Evolutionary conservation across 1,140 invertebrate genomes (phyloP).

Genomic region (Eurosta solidaginis): DNA sequence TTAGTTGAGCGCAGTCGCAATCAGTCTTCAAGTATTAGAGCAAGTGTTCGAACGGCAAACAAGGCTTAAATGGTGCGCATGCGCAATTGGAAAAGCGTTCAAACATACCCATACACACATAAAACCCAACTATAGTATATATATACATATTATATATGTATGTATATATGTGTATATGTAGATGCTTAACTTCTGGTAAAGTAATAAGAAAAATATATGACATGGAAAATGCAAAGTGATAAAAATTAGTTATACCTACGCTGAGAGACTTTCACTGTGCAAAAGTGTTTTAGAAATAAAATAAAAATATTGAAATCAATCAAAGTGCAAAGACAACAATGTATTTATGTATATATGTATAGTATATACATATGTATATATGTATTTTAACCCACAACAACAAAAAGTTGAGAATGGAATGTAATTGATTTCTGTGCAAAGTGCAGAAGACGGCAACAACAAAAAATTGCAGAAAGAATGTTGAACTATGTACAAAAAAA

Average conservation of each 20-base stretch:
- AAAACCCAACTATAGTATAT: neutral
- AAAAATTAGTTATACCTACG: neutral
- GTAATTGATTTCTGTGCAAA: neutral
- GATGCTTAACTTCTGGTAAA: neutral
- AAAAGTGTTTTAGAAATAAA: neutral
- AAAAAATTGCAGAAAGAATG: too few species aligned
- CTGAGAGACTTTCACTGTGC: neutral
- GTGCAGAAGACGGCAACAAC: neutral
- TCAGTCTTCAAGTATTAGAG: neutral
- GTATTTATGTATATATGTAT: neutral
- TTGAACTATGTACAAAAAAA: neutral
- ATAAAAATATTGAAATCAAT: neutral
- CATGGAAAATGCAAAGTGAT: neutral
- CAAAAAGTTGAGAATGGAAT: neutral
- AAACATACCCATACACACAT: neutral
- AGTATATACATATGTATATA: neutral
- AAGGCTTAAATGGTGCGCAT: neutral
- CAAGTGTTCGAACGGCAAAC: neutral
- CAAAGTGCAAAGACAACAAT: neutral
- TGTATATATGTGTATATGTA: too few species aligned
- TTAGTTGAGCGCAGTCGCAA: conserved; percentile 9
- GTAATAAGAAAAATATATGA: neutral
- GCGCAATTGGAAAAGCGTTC: neutral
- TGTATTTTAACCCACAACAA: neutral
- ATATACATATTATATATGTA: neutral